phyloP scores from a whole-genome alignment of 2,113 vertebrate genomes.

The Siniperca chuatsi region DNA sequence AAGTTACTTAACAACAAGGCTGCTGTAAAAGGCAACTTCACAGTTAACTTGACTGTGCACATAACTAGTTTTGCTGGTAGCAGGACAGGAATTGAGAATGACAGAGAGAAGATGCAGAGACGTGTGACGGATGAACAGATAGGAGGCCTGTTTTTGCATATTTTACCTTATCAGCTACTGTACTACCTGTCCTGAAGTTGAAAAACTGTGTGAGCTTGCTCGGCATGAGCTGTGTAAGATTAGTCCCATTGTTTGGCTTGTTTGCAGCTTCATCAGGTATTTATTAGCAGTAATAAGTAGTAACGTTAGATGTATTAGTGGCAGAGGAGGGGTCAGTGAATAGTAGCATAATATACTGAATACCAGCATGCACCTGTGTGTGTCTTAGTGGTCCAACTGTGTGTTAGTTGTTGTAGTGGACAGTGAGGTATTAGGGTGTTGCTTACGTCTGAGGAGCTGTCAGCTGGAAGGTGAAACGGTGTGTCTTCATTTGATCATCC shows the following conservation, averaged over 20 bases:
- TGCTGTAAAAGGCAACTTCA: background rate
- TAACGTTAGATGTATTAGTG: slow-evolving; percentile 9
- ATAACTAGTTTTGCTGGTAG: slow-evolving; percentile 23
- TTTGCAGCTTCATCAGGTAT: slow-evolving; percentile 32
- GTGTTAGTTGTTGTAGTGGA: slow-evolving; percentile 2
- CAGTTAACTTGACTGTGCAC: background rate
- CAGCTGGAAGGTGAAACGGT: slow-evolving; percentile 40
- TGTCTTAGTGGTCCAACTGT: background rate
- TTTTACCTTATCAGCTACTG: slow-evolving; percentile 21
- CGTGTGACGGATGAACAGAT: slow-evolving; percentile 34
- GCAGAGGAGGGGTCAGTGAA: background rate
- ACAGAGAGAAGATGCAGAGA: background rate
- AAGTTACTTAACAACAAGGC: background rate
- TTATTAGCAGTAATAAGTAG: slow-evolving; percentile 27
- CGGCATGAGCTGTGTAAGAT: background rate
- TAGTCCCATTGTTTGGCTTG: background rate
- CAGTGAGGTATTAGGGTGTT: background rate
- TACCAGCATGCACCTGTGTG: slow-evolving; percentile 4
- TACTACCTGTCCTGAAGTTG: background rate
- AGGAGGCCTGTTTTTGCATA: slow-evolving; percentile 30
- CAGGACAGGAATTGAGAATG: background rate
- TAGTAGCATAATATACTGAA: background rate
- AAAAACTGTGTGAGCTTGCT: background rate
- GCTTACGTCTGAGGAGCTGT: background rate
- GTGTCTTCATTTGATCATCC: slow-evolving; percentile 11